Base-by-base conservation (phyloP, 2,113 vertebrate species). In the Ceyx cyanopectus region DNA sequence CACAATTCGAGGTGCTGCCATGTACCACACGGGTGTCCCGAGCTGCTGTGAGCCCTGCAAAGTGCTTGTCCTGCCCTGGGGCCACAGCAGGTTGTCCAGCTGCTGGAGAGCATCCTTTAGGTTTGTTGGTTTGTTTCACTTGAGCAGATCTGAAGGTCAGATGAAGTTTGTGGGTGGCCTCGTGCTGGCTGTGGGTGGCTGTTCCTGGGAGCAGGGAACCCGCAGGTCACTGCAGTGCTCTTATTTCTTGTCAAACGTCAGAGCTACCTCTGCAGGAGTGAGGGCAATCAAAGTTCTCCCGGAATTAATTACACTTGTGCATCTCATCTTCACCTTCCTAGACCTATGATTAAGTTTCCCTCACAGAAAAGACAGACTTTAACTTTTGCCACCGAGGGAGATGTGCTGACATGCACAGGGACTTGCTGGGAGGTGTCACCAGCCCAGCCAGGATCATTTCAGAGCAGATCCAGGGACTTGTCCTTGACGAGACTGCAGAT, bases 231-330 rank as follows among this genome's bases (percentile, higher is more conserved):
- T 18, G 19, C 62, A 21, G 10, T 62, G 46, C 61, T 87, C 61
- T 50, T 19, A 19, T 73, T 70, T 61, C 81, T 77, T 87, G 79
- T 63, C 75, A 92, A 89, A 78, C 78, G 70, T 18, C 77, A 40
- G 81, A 32, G 10, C 53, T 85, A 85, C 37, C 91, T 89, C 91
- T 80, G 92, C 43, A 61, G 87, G 66, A 94, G 84, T 10, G 87
- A 91, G 84, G 92, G 85, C 83, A 89, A 73, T 80, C 93, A 85
- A 63, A 95, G 92, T 37, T 90, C 48, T 50, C 54, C 27, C 46
- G 85, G 87, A 80, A 81, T 92, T 96, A 90, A 85, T 92, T 92
- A 84, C 32, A 15, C 43, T 18, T 37, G 34, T 21, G 34, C 37
- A 5, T 51, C 67, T 60, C 37, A 27, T 24, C 62, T 54, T 63